Percentiles rank a stretch among this genome's conserved stretches.
phyloP scores from a whole-genome alignment of 2,113 vertebrate genomes.

The Macrotus californicus region DNA sequence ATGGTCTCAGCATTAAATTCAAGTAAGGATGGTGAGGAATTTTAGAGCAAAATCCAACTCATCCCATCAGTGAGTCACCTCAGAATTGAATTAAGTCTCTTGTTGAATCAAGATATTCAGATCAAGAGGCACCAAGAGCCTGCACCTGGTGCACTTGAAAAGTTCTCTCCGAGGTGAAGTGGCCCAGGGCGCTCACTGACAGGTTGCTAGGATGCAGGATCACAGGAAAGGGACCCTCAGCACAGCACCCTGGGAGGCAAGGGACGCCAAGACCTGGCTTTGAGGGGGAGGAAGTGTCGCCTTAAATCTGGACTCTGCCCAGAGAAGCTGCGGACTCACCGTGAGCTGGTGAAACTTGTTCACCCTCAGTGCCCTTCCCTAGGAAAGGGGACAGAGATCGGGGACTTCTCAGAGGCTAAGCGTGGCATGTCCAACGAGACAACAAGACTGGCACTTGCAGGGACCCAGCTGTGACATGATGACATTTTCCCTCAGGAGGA shows the following conservation, averaged over 20 bases:
- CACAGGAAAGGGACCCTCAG: fast-evolving
- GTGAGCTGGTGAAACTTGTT: no score
- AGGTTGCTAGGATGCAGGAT: fast-evolving
- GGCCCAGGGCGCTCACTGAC: not conserved
- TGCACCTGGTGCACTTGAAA: fast-evolving
- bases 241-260: fast-evolving
- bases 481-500: not conserved
- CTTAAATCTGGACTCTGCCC: not conserved
- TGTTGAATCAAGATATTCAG: slow-evolving; percentile 17
- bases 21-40: slow-evolving; percentile 13
- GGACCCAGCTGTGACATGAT: fast-evolving
- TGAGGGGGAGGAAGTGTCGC: fast-evolving
- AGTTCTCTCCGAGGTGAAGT: no score
- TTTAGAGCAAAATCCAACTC: not conserved
- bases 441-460: not conserved
- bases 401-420: no score
- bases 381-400: not conserved
- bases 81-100: not conserved
- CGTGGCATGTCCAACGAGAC: fast-evolving
- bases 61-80: not conserved
- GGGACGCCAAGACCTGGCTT: not conserved
- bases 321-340: fast-evolving
- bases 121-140: not conserved
- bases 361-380: fast-evolving
- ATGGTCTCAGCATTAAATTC: not conserved